phyloP scores from a whole-genome alignment of 2,797 vertebrate species.

The Arctocebus calabarensis region DNA sequence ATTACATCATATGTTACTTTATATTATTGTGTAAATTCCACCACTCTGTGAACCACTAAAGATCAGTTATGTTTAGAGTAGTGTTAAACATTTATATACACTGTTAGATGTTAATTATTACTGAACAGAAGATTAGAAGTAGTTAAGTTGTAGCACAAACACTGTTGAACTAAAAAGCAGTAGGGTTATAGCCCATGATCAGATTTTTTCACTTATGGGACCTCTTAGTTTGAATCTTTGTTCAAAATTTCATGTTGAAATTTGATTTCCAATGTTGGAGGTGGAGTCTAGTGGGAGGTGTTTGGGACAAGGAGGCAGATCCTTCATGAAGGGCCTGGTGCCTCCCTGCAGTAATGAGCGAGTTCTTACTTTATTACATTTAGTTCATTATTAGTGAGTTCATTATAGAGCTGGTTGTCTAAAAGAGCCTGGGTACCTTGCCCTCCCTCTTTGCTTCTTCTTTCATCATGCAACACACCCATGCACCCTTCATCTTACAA shows the following conservation, averaged over 20 bases:
- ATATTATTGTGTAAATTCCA: not conserved
- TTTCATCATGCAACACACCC: not conserved
- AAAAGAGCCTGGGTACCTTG: not conserved
- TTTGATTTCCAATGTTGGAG: not conserved
- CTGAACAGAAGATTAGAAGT: not conserved
- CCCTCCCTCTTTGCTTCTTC: not conserved
- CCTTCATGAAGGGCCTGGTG: not conserved
- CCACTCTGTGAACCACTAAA: not conserved
- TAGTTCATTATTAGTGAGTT: no score
- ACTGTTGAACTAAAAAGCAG: not conserved
- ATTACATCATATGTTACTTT: not conserved
- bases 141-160: not conserved
- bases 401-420: not conserved
- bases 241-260: not conserved
- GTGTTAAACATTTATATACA: not conserved
- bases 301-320: not conserved
- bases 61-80: not conserved
- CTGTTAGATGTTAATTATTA: conserved; percentile 20
- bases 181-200: not conserved
- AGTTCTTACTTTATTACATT: not conserved
- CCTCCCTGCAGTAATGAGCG: not conserved
- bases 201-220: not conserved
- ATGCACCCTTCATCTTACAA: not conserved
- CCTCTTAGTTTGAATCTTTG: not conserved
- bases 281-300: not conserved